phyloP scores from a whole-genome alignment of 1,140 invertebrate genomes.

The Archegozetes longisetosus region DNA sequence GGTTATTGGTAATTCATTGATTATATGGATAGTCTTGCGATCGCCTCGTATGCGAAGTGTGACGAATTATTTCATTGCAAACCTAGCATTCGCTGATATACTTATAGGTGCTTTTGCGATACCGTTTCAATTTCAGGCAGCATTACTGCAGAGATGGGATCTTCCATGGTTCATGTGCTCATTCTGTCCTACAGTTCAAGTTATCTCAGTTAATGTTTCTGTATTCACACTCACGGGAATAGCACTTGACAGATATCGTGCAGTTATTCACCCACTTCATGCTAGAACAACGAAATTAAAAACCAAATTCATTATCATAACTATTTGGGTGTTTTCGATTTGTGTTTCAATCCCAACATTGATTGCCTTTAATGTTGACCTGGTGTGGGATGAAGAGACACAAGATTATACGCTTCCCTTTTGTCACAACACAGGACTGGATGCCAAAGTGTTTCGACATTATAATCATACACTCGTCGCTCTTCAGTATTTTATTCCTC shows the following conservation, averaged over 20 bases:
- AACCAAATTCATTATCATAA: conserved; percentile 23
- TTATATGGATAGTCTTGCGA: conserved; percentile 66
- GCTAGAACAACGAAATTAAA: conserved; percentile 22
- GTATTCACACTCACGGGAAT: conserved; percentile 71
- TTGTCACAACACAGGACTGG: conserved; percentile 39
- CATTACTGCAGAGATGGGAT: conserved; percentile 62
- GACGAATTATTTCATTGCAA: conserved; percentile 87
- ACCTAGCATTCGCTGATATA: conserved; percentile 75
- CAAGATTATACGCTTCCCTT: conserved; percentile 33
- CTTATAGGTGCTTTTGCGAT: conserved; percentile 71
- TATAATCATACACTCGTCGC: conserved; percentile 39
- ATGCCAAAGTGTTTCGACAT: conserved; percentile 35
- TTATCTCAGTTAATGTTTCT: conserved; percentile 60
- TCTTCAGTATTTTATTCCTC: conserved; percentile 53
- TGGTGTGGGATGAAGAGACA: conserved; percentile 17
- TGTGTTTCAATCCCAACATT: conserved; percentile 24
- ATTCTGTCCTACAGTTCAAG: conserved; percentile 57
- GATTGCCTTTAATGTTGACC: conserved; percentile 23
- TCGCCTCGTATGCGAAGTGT: conserved; percentile 73
- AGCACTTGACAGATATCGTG: conserved; percentile 66
- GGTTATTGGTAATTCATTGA: conserved; percentile 64
- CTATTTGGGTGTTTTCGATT: conserved; percentile 27
- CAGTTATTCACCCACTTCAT: conserved; percentile 63
- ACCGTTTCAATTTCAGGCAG: conserved; percentile 56
- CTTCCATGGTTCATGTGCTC: conserved; percentile 59